phyloP scores from a whole-genome alignment of 2,797 vertebrate species.

The Cyclura pinguis region DNA sequence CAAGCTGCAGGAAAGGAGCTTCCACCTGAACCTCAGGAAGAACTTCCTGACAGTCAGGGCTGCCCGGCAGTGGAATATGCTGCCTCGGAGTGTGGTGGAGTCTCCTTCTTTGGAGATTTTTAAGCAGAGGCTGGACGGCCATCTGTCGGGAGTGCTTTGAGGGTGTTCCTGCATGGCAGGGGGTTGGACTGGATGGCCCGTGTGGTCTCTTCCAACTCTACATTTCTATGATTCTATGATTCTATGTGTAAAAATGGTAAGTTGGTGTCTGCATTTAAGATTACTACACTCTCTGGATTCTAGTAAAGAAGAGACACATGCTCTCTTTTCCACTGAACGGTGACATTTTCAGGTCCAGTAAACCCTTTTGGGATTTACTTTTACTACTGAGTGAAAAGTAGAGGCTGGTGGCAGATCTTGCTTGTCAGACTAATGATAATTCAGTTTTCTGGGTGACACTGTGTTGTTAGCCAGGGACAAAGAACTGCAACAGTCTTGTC shows the following conservation, averaged over 20 bases:
- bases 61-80: no score
- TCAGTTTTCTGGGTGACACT: background rate
- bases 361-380: background rate
- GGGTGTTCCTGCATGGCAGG: no score
- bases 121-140: no score
- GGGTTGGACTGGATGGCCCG: no score
- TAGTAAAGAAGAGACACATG: background rate
- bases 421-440: background rate
- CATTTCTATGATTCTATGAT: no score
- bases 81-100: no score
- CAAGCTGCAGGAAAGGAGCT: no score
- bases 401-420: background rate
- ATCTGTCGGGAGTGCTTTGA: no score
- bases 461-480: background rate
- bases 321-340: background rate
- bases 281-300: background rate
- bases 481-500: background rate
- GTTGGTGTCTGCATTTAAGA: background rate
- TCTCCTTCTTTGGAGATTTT: no score
- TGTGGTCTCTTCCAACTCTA: no score
- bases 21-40: no score
- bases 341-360: background rate
- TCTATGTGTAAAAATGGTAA: background rate
- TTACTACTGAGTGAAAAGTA: background rate
- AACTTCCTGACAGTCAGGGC: no score